A percentile compares a stretch with the other conserved stretches of the same genome.
Evolutionary conservation across 1,140 invertebrate genomes (phyloP).

Genomic region (Drosophila seguyi): DNA sequence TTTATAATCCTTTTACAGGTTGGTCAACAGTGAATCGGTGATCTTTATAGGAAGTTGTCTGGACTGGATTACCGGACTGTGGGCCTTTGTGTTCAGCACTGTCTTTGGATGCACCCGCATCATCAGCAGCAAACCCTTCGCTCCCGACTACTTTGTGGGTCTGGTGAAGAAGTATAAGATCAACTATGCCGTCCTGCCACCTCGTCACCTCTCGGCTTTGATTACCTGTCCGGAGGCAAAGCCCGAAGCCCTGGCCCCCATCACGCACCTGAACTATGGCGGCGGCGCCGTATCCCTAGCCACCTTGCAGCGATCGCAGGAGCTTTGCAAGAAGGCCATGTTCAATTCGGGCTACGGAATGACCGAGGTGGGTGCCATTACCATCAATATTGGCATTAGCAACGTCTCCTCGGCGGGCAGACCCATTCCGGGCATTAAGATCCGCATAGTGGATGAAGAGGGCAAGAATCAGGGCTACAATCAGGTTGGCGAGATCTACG

Average conservation of each 20-base stretch:
- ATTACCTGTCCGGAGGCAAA: constrained; percentile 56
- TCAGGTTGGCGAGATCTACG: constrained; percentile 84
- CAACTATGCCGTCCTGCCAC: constrained; percentile 55
- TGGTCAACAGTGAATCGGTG: constrained; percentile 58
- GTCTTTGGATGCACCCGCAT: constrained; percentile 67
- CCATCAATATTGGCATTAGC: constrained; percentile 55
- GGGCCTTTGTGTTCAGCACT: constrained; percentile 53
- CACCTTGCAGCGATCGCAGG: constrained; percentile 53
- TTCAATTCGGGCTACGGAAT: constrained; percentile 67
- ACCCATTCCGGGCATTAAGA: constrained; percentile 44
- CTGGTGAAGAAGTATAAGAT: constrained; percentile 78
- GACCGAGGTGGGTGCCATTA: constrained; percentile 66
- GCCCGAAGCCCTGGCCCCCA: constrained; percentile 43
- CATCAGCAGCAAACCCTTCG: constrained; percentile 61
- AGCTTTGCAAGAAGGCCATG: constrained; percentile 52
- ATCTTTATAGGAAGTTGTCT: constrained; percentile 64
- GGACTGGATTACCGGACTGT: constrained; percentile 78
- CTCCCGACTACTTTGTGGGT: constrained; percentile 58
- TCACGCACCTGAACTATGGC: constrained; percentile 58
- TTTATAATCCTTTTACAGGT: constrained; percentile 10
- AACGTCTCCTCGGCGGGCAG: constrained; percentile 62
- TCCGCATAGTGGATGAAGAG: constrained; percentile 73
- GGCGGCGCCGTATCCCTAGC: constrained; percentile 48
- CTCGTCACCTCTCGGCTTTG: constrained; percentile 48
- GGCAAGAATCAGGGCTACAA: constrained; percentile 67